Base-by-base conservation (phyloP, 2,113 vertebrate genomes). In the Halichoeres trimaculatus region DNA sequence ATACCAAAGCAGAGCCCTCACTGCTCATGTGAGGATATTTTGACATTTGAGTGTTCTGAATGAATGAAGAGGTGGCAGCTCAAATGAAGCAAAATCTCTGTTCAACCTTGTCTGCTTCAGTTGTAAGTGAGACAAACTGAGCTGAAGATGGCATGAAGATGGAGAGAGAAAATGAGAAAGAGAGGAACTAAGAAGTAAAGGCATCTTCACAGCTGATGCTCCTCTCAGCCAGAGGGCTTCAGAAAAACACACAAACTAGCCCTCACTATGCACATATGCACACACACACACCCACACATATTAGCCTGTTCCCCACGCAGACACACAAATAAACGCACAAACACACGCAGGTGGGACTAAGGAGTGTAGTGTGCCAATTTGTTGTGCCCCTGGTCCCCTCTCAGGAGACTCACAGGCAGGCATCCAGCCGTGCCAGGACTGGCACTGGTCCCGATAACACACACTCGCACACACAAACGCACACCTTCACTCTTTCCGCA, bases 331-430 rank as follows among this genome's bases (percentile, higher is more conserved):
- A 47, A 70, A 74, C 72, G 63, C 84, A 81, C 62, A 86, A 75
- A 89, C 73, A 74, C 79, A 89, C 83, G 58, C 87, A 90, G 85
- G 88, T 89, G 86, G 85, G 86, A 88, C 82, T 81, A 53, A 82
- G 73, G 52, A 86, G 85, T 81, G 57, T 78, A 70, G 79, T 76
- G 81, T 87, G 89, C 90, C 89, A 91, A 91, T 89, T 87, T 91
- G 87, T 72, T 87, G 86, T 85, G 86, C 88, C 86, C 90, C 77
- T 82, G 86, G 87, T 91, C 90, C 86, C 87, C 78, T 91, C 90
- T 88, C 89, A 76, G 83, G 89, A 84, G 90, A 74, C 83, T 57
- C 73, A 67, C 68, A 84, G 78, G 65, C 89, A 86, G 84, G 86
- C 85, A 88, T 87, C 70, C 84, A 90, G 80, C 84, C 87, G 73